Base-by-base conservation (phyloP, 2,113 vertebrate genomes). In the Otus sunia region DNA sequence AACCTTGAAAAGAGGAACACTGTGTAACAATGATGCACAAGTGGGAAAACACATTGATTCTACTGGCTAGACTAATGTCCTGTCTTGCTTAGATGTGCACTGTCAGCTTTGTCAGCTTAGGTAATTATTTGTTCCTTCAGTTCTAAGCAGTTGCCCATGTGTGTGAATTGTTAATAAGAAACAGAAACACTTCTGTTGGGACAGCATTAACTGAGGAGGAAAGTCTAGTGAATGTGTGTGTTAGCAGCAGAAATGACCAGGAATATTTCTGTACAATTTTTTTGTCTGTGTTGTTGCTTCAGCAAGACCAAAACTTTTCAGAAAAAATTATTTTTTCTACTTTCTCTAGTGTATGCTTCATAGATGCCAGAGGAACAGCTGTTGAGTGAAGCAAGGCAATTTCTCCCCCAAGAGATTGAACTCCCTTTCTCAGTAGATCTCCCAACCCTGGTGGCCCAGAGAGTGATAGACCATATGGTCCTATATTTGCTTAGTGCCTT, bases 161-260 rank as follows among this genome's bases (percentile, higher is more conserved):
- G 15, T 49, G 45, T 91, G 47, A 92, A 69, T 36, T 62, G 49
- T 18, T 62, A 93, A 82, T 14, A 90, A 56, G 53, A 77, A 80
- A 63, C 2, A 88, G 14, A 82, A 87, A 34, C 4, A 1, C 6
- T 90, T 58, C 32, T 77, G 5, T 12, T 72, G 27, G 10, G 17
- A 76, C 36, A 36, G 3, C 17, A 13, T 67, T 34, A 34, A 3
- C 37, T 71, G 64, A 52, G 9, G 4, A 74, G 10, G 11, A 39
- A 3, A 5, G 10, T 49, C 5, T 69, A 37, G 22, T 16, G 50
- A n/a, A 76, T 1, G 0, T 39, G 16, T 12, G 3, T 55, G 12
- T 39, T 67, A 53, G 7, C 12, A 79, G 25, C 21, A 76, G 18
- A 56, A 21, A 45, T 53, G 18, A 53, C 37, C 16, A 34, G 32